A percentile compares a stretch with the other conserved stretches of the same genome.
phyloP scores from a whole-genome alignment of 2,888 invertebrate species.

The Chorisops tibialis region DNA sequence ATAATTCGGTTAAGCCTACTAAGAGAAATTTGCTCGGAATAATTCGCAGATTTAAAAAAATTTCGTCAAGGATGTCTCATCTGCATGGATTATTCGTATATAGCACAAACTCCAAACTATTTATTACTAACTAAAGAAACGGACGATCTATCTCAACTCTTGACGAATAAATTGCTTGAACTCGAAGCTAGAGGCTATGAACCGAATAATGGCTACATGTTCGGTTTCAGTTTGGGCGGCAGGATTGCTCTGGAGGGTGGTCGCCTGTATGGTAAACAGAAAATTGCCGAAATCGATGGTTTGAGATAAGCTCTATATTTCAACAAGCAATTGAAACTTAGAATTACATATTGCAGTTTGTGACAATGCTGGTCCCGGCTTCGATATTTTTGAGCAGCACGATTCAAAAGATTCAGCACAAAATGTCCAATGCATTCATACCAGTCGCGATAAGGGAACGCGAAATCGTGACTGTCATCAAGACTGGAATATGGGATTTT shows the following conservation, averaged over 20 bases:
- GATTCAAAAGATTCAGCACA: constrained; percentile 36
- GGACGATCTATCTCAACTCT: constrained; percentile 30
- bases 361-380: constrained; percentile 39
- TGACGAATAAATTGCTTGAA: constrained; percentile 35
- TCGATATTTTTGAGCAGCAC: constrained; percentile 31
- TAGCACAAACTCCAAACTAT: constrained; percentile 36
- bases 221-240: constrained; percentile 39
- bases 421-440: constrained; percentile 40
- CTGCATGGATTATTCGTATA: constrained; percentile 38
- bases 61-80: constrained; percentile 38
- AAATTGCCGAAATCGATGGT: constrained; percentile 38
- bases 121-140: constrained; percentile 34
- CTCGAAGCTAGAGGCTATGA: constrained; percentile 35
- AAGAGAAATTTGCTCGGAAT: background rate
- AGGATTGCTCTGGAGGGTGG: constrained; percentile 38
- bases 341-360: constrained; percentile 32
- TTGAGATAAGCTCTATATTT: background rate
- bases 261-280: constrained; percentile 33
- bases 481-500: constrained; percentile 40
- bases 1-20: too few species aligned
- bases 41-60: constrained; percentile 32
- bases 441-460: constrained; percentile 38
- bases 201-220: constrained; percentile 36
- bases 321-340: background rate
- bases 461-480: constrained; percentile 38